These are phyloP conservation scores for Artemisiospiza belli DNA, from an alignment of 2,113 vertebrate genomes.

Conservation along the genomic window DNA sequence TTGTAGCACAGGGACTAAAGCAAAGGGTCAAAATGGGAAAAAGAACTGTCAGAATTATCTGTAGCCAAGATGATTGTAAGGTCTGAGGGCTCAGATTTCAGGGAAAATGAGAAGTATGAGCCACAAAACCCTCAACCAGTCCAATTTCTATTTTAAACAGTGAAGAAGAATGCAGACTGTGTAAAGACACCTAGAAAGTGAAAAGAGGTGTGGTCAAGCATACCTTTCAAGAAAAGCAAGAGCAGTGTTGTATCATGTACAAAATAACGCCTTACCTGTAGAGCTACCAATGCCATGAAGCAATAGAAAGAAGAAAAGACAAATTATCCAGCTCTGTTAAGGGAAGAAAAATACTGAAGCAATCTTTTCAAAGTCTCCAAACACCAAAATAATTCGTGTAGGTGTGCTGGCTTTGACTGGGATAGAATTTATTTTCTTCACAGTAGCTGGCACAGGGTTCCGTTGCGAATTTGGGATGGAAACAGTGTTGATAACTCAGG, in stretches of 20 bases:
- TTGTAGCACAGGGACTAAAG: not conserved
- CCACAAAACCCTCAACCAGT: constrained; percentile 9
- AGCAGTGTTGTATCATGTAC: not conserved
- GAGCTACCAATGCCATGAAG: not conserved
- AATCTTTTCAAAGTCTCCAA: not conserved
- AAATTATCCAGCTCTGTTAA: not conserved
- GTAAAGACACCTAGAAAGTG: not conserved
- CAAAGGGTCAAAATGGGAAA: not conserved
- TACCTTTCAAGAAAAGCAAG: constrained; percentile 39
- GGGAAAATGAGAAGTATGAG: constrained; percentile 2
- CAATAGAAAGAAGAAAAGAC: not conserved
- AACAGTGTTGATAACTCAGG: not conserved
- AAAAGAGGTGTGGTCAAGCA: not conserved
- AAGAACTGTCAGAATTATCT: not conserved
- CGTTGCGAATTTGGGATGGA: not conserved
- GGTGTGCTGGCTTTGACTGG: not conserved
- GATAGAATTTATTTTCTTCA: not conserved
- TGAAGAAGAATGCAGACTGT: not conserved
- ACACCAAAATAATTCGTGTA: not conserved
- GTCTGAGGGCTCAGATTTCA: constrained; percentile 22
- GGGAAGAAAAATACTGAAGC: not conserved
- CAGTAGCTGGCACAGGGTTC: not conserved
- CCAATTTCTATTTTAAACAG: constrained; percentile 19
- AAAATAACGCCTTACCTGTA: not conserved
- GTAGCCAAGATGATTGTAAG: not conserved